phyloP scores from a whole-genome alignment of 1,140 invertebrate species.

The Drosophila setifemur region DNA sequence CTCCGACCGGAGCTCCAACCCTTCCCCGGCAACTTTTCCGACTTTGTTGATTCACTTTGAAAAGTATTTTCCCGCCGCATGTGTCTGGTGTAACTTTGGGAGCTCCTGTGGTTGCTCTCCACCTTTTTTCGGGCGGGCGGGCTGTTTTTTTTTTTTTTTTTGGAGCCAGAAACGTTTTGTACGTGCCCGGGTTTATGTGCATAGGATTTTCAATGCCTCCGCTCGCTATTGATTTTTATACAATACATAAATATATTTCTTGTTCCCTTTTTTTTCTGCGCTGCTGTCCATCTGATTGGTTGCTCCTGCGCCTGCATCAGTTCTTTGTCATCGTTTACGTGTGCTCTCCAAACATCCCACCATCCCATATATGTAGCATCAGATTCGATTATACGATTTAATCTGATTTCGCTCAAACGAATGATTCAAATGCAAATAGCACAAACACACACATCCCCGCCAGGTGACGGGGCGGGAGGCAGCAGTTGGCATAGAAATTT shows the following conservation, averaged over 20 bases:
- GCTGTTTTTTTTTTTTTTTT: slow-evolving; percentile 37
- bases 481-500: slow-evolving; percentile 64
- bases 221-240: slow-evolving; percentile 74
- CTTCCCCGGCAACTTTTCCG: slow-evolving; percentile 27
- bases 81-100: slow-evolving; percentile 67
- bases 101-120: slow-evolving; percentile 59
- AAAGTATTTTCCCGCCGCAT: slow-evolving; percentile 78
- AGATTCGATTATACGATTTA: slow-evolving; percentile 81
- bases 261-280: slow-evolving; percentile 17
- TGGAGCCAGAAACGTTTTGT: slow-evolving; percentile 62
- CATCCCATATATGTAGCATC: too few species aligned
- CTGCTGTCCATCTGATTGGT: slow-evolving; percentile 50
- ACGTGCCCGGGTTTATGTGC: slow-evolving; percentile 74
- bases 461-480: neutral
- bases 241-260: slow-evolving; percentile 71
- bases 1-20: neutral
- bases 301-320: slow-evolving; percentile 58
- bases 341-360: too few species aligned
- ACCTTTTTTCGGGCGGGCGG: slow-evolving; percentile 10
- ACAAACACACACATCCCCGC: slow-evolving; percentile 25
- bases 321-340: slow-evolving; percentile 74
- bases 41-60: slow-evolving; percentile 71
- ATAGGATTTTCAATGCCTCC: slow-evolving; percentile 76
- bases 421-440: slow-evolving; percentile 79
- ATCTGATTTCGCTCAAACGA: slow-evolving; percentile 81